Evolutionary conservation across 1,140 invertebrate species (phyloP), one percentile per base, ranked within the genome.

Genomic region (Orius laevigatus): DNA sequence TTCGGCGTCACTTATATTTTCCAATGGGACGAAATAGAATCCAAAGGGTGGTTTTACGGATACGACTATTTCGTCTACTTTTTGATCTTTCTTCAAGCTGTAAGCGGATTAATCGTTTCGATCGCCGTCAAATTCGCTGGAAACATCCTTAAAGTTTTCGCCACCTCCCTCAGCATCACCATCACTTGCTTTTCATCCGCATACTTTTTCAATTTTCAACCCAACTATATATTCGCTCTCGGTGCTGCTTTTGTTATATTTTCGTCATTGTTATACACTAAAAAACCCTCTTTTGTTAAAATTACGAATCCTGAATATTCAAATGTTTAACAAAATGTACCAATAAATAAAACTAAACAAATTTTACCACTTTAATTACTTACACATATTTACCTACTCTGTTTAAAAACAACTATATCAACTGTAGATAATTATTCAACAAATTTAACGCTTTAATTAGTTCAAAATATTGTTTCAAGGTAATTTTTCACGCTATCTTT

Each of bases 101-200:
- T 82, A 16, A 91, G 91, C 8, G 91, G 91, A 8, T 66, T 96
- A 0, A 75, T 94, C 16, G 90, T 95, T 8, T 92, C 92, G 2
- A 78, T 95, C 55, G 92, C 95, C 6, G 91, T 96, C 5, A 95
- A 95, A 69, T 93, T 92, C 63, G 90, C 91, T 3, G 91, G 94
- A 62, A 95, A 95, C 64, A 95, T 96, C 60, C 66, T 95, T 8
- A 96, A 96, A 67, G 91, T 90, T 3, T 95, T 94, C 65, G 86
- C 93, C 33, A 94, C 89, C 5, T 95, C 91, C 11, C 69, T 96
- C 39, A 89, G 91, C 6, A 98, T 98, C 55, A 74, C 98, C n/a
- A 76, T 98, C 44, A 91, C 91, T 0, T 95, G 90, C 66, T 63
- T 97, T 48, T 85, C 79, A 1, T 96, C 93, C 0, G 83, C 97